These are phyloP conservation scores for Dicaeum eximium DNA, from an alignment of 2,113 vertebrate genomes.

Conservation along the genomic window DNA sequence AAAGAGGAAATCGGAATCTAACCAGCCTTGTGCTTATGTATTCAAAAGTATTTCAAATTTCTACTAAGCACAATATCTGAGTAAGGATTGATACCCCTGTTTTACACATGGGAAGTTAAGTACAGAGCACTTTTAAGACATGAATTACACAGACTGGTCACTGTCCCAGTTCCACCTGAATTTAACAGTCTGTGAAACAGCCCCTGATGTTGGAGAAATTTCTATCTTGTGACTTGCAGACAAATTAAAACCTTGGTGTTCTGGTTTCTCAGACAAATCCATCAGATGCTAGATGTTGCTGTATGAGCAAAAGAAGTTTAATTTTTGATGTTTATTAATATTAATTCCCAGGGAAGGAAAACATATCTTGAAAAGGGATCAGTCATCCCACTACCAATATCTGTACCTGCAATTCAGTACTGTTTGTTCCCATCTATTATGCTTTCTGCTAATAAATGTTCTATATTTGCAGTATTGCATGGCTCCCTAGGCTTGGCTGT, in stretches of 20 bases:
- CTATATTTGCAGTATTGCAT: background rate
- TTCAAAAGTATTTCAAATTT: background rate
- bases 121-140: background rate
- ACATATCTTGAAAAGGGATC: background rate
- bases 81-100: background rate
- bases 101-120: background rate
- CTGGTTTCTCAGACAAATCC: background rate
- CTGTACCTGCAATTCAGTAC: background rate
- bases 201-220: background rate
- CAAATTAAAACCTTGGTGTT: background rate
- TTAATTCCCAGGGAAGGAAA: background rate
- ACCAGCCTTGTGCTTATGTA: background rate
- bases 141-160: background rate
- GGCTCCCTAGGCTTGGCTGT: background rate
- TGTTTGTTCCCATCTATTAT: conserved; percentile 19
- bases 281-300: background rate
- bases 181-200: background rate
- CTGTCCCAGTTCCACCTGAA: background rate
- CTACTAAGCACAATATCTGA: background rate
- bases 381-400: background rate
- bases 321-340: background rate
- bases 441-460: conserved; percentile 23
- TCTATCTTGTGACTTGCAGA: background rate
- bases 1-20: background rate
- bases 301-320: background rate